phyloP scores from a whole-genome alignment of 2,888 invertebrate species.

The Agrochola litura region DNA sequence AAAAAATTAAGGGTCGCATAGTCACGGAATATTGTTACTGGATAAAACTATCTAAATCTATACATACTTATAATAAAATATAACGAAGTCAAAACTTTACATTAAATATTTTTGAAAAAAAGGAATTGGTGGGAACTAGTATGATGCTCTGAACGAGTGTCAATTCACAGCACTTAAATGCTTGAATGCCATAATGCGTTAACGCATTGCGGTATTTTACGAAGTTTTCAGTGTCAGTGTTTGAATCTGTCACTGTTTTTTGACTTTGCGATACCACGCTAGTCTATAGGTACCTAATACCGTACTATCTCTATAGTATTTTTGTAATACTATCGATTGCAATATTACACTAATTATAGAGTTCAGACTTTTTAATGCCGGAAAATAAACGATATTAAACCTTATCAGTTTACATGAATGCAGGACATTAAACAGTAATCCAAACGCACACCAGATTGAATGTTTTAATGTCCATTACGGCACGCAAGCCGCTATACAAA shows the following conservation, averaged over 20 bases:
- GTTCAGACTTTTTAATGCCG: constrained; percentile 6
- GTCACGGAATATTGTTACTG: too few species aligned
- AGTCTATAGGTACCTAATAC: background rate
- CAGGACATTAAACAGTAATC: constrained; percentile 31
- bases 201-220: too few species aligned
- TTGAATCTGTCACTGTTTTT: background rate
- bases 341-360: background rate
- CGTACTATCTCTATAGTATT: background rate
- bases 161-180: too few species aligned
- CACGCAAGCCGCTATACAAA: constrained; percentile 23
- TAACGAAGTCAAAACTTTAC: too few species aligned
- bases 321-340: background rate
- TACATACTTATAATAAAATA: too few species aligned
- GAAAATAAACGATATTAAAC: constrained; percentile 19
- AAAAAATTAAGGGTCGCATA: background rate
- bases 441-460: constrained; percentile 14
- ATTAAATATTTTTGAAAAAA: too few species aligned
- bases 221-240: too few species aligned
- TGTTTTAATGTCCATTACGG: constrained; percentile 3
- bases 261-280: background rate
- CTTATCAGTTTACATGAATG: constrained; percentile 41
- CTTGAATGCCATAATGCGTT: too few species aligned
- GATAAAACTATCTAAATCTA: too few species aligned
- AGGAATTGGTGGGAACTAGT: too few species aligned
- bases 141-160: too few species aligned